Conservation (phyloP, 2,797 vertebrate species). For the Xiphophorus birchmanni region DNA sequence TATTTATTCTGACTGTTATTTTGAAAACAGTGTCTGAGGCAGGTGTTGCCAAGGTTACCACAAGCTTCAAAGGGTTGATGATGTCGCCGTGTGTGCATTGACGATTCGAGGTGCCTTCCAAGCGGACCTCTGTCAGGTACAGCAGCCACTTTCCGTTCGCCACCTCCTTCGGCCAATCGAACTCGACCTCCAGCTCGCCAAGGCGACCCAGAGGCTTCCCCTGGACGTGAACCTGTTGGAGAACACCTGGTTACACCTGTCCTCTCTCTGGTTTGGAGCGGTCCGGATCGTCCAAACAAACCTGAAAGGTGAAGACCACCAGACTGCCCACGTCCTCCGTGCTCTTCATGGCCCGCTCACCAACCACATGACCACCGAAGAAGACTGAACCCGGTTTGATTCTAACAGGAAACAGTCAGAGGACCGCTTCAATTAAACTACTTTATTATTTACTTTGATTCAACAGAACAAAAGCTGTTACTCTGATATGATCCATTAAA, state of each 20-base stretch:
- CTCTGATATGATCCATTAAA: background rate
- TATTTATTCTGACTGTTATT: constrained; percentile 4
- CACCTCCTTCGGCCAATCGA: constrained; percentile 90
- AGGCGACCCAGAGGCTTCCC: constrained; percentile 79
- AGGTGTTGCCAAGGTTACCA: constrained; percentile 74
- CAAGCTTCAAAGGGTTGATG: constrained; percentile 86
- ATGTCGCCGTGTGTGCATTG: constrained; percentile 79
- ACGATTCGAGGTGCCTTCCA: constrained; percentile 71
- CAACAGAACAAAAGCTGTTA: background rate
- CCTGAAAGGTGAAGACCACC: constrained; percentile 72
- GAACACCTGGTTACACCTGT: background rate
- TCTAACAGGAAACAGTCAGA: constrained; percentile 61
- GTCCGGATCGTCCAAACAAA: constrained; percentile 4
- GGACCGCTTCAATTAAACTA: background rate
- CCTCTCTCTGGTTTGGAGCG: background rate
- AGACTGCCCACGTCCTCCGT: constrained; percentile 85
- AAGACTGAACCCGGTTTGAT: constrained; percentile 58
- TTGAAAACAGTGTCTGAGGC: background rate
- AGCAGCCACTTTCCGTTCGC: constrained; percentile 92
- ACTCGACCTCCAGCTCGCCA: constrained; percentile 83
- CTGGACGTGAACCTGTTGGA: constrained; percentile 72
- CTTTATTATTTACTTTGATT: background rate
- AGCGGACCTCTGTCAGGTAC: constrained; percentile 85
- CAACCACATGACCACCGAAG: constrained; percentile 87
- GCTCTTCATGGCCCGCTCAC: constrained; percentile 86